Conservation (phyloP, 2,113 vertebrate genomes). For the Psittacara wagleri region DNA sequence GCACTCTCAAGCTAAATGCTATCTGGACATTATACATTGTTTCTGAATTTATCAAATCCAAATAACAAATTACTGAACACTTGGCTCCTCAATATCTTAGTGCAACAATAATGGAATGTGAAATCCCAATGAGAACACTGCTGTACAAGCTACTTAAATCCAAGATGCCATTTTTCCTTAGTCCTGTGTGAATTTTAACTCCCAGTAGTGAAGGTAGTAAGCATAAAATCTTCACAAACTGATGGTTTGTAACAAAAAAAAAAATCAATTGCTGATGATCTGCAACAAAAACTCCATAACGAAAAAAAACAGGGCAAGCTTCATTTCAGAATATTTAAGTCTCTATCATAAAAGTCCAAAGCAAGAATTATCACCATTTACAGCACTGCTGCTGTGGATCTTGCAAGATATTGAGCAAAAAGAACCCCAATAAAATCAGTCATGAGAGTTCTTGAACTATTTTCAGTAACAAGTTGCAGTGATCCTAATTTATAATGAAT, state of each 20-base stretch:
- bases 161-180: background rate
- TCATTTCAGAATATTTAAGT: background rate
- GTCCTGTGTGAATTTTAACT: background rate
- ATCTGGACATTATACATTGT: background rate
- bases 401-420: background rate
- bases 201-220: background rate
- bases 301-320: background rate
- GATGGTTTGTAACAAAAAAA: background rate
- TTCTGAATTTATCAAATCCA: conserved; percentile 9
- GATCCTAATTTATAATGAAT: background rate
- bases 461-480: background rate
- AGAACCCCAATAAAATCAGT: background rate
- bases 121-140: background rate
- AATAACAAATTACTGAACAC: background rate
- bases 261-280: background rate
- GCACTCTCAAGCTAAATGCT: background rate
- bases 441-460: background rate
- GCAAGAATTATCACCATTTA: background rate
- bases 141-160: background rate
- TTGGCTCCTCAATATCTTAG: background rate
- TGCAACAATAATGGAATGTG: background rate
- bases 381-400: background rate
- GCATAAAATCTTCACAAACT: background rate
- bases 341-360: background rate
- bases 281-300: background rate